phyloP scores from a whole-genome alignment of 2,113 vertebrate genomes.

The Limnothrissa miodon region DNA sequence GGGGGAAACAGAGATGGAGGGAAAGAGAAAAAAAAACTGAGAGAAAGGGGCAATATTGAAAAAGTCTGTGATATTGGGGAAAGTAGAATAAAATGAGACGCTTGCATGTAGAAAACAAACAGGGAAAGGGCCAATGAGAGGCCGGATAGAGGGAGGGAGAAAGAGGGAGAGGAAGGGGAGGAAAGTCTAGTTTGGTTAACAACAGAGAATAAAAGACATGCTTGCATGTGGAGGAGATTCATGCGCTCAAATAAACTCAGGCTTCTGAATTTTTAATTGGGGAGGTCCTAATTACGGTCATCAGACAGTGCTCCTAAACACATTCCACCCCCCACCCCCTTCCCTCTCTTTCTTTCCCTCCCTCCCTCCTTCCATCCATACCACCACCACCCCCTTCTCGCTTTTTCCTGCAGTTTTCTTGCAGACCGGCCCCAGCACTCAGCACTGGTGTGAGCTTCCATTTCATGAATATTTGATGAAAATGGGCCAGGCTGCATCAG shows the following conservation, averaged over 20 bases:
- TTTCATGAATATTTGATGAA: slow-evolving; percentile 99
- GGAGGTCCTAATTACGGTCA: slow-evolving; percentile 98
- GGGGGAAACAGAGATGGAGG: neutral
- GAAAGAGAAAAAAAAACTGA: slow-evolving; percentile 31
- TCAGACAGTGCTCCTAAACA: slow-evolving; percentile 98
- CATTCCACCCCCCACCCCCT: slow-evolving; percentile 83
- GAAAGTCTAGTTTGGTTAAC: slow-evolving; percentile 86
- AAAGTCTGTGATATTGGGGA: slow-evolving; percentile 29
- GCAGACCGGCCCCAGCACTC: slow-evolving; percentile 86
- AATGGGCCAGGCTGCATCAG: slow-evolving; percentile 99
- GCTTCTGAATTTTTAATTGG: slow-evolving; percentile 99
- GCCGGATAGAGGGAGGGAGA: neutral
- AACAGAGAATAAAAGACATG: slow-evolving; percentile 93
- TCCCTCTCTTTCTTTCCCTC: slow-evolving; percentile 24
- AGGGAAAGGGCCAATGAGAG: slow-evolving; percentile 17
- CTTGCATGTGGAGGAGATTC: slow-evolving; percentile 78
- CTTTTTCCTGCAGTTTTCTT: slow-evolving; percentile 58
- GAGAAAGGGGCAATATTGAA: slow-evolving; percentile 28
- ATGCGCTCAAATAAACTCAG: slow-evolving; percentile 99
- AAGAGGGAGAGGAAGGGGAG: slow-evolving; percentile 12
- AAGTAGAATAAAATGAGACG: slow-evolving; percentile 37
- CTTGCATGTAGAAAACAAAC: slow-evolving; percentile 1
- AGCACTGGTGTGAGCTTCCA: slow-evolving; percentile 97
- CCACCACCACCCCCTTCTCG: slow-evolving; percentile 39
- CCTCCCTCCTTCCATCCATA: slow-evolving; percentile 48